Evolutionary conservation across 2,888 invertebrate species (phyloP).

Genomic region (Eurytoma adleriae): DNA sequence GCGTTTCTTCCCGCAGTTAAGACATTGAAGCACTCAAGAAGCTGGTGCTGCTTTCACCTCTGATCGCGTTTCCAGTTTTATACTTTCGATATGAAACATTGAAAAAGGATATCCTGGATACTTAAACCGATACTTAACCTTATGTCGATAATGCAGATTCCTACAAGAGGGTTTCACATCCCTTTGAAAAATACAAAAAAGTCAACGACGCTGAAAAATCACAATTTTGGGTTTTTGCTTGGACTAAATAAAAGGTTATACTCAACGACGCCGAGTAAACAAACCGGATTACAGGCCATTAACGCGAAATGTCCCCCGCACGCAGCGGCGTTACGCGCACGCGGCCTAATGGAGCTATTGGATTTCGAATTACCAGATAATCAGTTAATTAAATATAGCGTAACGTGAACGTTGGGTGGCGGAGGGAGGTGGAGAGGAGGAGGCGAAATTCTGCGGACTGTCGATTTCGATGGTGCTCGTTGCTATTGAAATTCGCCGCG

Average conservation of each 20-base stretch:
- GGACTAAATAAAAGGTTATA: neutral
- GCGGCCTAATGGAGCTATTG: conserved; percentile 45
- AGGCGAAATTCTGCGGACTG: conserved; percentile 1
- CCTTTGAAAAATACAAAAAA: too few species aligned
- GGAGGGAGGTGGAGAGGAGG: neutral
- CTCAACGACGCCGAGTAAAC: conserved; percentile 32
- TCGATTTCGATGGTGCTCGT: conserved; percentile 13
- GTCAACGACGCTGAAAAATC: neutral
- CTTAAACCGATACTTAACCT: too few species aligned
- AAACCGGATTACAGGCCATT: conserved; percentile 50
- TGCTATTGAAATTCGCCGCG: conserved; percentile 20
- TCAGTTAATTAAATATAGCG: conserved; percentile 54
- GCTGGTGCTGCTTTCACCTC: too few species aligned
- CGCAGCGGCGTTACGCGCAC: neutral
- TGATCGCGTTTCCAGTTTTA: too few species aligned
- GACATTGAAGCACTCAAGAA: too few species aligned
- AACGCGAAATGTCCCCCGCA: conserved; percentile 31
- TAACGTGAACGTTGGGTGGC: conserved; percentile 20
- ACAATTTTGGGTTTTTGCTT: neutral
- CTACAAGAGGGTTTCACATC: too few species aligned
- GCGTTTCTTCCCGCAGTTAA: too few species aligned
- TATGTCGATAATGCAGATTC: too few species aligned
- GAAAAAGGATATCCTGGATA: too few species aligned
- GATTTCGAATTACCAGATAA: conserved; percentile 52
- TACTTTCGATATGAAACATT: too few species aligned